phyloP scores from a whole-genome alignment of 92 coral and sea anemone species.

The Phymanthus crucifer region DNA sequence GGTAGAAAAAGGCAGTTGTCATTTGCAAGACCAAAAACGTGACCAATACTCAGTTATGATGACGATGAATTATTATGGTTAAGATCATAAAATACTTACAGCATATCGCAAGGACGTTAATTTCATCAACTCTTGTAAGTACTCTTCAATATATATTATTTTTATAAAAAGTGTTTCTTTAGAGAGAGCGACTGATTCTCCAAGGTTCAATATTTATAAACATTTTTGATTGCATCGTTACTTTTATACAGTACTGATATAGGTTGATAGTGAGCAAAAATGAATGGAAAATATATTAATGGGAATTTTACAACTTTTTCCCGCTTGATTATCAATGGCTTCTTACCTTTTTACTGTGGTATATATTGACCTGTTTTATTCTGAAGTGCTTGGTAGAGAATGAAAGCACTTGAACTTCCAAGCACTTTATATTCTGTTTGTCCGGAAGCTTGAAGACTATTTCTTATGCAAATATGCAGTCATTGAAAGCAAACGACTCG shows the following conservation, averaged over 20 bases:
- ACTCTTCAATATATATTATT: not conserved
- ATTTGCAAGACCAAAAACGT: too few relatives aligned
- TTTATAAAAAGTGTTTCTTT: not conserved
- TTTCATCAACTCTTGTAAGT: not conserved
- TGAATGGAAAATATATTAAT: not conserved
- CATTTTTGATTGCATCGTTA: not conserved
- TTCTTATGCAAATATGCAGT: slow-evolving; percentile 1
- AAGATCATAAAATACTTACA: too few relatives aligned
- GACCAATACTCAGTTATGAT: too few relatives aligned
- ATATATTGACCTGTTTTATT: not conserved
- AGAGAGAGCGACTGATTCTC: not conserved
- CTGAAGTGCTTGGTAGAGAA: slow-evolving; percentile 5
- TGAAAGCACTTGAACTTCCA: slow-evolving; percentile 2
- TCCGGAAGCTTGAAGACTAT: not conserved
- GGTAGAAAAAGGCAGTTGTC: too few relatives aligned
- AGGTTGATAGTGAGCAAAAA: not conserved
- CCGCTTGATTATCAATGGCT: not conserved
- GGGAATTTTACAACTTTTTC: not conserved
- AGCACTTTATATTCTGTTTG: slow-evolving; percentile 9
- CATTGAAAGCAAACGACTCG: not conserved
- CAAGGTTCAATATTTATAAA: not conserved
- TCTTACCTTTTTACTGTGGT: not conserved
- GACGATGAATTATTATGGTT: too few relatives aligned
- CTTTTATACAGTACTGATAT: not conserved
- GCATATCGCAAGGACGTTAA: not conserved